Conservation (phyloP, 2,797 vertebrate genomes). For the Ataeniobius toweri region DNA sequence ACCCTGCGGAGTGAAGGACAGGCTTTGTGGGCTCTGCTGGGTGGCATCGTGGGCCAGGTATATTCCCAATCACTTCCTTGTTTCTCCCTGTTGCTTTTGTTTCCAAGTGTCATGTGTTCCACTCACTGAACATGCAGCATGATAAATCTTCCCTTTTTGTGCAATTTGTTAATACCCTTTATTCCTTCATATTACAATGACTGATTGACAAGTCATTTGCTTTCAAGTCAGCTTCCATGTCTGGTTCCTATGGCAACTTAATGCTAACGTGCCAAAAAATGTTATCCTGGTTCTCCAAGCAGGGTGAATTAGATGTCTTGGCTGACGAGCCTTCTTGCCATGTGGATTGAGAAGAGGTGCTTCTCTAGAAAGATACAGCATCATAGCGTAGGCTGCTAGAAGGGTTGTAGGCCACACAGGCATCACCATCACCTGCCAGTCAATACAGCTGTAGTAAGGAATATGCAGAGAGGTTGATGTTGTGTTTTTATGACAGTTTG, state of each 20-base stretch:
- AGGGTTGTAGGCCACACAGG: not conserved
- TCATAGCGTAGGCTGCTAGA: not conserved
- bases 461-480: not conserved
- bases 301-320: too few species aligned
- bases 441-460: not conserved
- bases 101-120: not conserved
- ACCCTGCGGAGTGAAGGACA: constrained; percentile 93
- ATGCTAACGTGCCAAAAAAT: constrained; percentile 36
- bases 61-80: constrained; percentile 22
- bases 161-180: constrained; percentile 44
- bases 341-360: too few species aligned
- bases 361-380: not conserved
- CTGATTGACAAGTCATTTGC: constrained; percentile 83
- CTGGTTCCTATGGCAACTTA: constrained; percentile 64
- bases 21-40: constrained; percentile 90
- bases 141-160: not conserved
- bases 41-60: constrained; percentile 94
- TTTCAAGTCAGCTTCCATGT: constrained; percentile 66
- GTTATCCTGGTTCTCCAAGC: not conserved
- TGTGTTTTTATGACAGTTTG: not conserved
- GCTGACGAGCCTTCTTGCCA: too few species aligned
- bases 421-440: not conserved
- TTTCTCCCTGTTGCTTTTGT: not conserved
- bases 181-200: constrained; percentile 78
- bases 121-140: not conserved